Percentiles rank a stretch among this genome's conserved stretches.
phyloP scores from a whole-genome alignment of 2,797 vertebrate genomes.

The Xenopus petersii region DNA sequence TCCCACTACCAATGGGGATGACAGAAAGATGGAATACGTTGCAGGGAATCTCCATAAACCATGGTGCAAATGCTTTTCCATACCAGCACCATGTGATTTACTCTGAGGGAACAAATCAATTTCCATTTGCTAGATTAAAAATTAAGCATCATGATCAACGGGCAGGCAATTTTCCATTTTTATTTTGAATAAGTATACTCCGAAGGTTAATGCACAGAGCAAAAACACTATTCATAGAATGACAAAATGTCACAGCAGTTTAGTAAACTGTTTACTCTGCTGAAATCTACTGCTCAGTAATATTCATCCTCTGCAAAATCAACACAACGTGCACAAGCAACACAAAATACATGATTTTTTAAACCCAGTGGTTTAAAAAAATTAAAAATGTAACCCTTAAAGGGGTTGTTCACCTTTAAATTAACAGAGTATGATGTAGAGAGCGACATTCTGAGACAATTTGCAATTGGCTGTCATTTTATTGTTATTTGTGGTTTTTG shows the following conservation, averaged over 20 bases:
- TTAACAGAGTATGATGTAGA: too few species aligned
- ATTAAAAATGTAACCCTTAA: too few species aligned
- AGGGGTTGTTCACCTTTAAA: too few species aligned
- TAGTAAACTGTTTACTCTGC: neutral
- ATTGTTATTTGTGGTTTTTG: too few species aligned
- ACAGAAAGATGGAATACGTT: slow-evolving; percentile 57
- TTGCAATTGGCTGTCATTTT: too few species aligned
- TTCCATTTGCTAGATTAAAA: slow-evolving; percentile 50
- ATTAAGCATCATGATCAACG: slow-evolving; percentile 28
- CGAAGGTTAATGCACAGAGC: slow-evolving; percentile 17
- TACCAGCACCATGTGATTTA: slow-evolving; percentile 23
- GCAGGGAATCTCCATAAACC: slow-evolving; percentile 58
- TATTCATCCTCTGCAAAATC: too few species aligned
- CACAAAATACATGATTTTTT: too few species aligned
- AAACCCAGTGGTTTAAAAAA: too few species aligned
- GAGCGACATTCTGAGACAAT: too few species aligned
- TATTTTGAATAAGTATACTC: slow-evolving; percentile 37
- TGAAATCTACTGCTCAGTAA: neutral
- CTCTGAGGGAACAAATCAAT: slow-evolving; percentile 45
- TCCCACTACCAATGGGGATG: slow-evolving; percentile 62
- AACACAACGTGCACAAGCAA: too few species aligned
- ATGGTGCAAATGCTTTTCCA: slow-evolving; percentile 44
- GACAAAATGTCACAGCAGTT: neutral
- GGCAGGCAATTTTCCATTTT: slow-evolving; percentile 31
- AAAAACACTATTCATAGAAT: neutral